A percentile compares a stretch with the other conserved stretches of the same genome.
Conservation (phyloP, 2,797 vertebrate genomes). For the Anguilla obscura region DNA sequence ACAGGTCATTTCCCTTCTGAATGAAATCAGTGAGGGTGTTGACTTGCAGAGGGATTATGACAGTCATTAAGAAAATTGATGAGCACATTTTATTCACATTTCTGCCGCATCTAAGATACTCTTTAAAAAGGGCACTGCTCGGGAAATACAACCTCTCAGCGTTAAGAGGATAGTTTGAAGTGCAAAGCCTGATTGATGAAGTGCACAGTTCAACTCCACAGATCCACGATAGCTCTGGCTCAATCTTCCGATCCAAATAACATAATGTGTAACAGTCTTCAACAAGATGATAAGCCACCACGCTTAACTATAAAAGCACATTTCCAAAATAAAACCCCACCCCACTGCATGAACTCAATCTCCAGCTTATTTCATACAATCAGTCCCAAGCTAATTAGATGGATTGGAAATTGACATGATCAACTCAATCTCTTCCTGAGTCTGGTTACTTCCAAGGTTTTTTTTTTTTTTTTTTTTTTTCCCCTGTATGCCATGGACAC, state of each 20-base stretch:
- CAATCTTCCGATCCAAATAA: neutral
- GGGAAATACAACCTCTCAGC: conserved; percentile 62
- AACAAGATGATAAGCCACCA: neutral
- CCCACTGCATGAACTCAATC: too few species aligned
- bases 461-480: too few species aligned
- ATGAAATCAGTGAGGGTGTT: conserved; percentile 59
- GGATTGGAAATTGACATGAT: too few species aligned
- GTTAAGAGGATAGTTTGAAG: conserved; percentile 42
- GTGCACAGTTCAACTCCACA: neutral
- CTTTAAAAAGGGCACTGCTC: conserved; percentile 62
- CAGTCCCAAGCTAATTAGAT: too few species aligned
- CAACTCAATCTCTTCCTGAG: too few species aligned
- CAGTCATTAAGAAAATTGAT: conserved; percentile 71
- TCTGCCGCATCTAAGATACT: conserved; percentile 71
- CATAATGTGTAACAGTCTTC: neutral
- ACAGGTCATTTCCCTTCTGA: conserved; percentile 70
- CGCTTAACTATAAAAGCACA: neutral
- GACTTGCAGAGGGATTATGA: conserved; percentile 69
- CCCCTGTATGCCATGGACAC: too few species aligned
- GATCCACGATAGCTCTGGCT: neutral
- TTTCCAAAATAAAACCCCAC: neutral
- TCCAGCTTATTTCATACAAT: too few species aligned
- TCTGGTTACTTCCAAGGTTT: too few species aligned
- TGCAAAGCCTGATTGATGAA: conserved; percentile 34
- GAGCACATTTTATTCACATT: conserved; percentile 65